Evolutionary conservation across 2,888 invertebrate species (phyloP).

Genomic region (Griposia aprilina): DNA sequence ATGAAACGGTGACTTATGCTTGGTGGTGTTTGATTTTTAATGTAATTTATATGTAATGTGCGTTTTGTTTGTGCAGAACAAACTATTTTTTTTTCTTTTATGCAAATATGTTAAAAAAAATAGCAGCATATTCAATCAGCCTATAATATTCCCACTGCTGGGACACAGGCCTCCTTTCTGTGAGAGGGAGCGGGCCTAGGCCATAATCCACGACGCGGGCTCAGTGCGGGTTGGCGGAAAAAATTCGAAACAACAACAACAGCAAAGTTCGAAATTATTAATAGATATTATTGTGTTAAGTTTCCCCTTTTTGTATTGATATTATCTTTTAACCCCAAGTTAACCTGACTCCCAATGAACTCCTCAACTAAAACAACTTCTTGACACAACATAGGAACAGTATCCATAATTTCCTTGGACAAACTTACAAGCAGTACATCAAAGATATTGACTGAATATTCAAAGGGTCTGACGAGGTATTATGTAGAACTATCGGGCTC

Average conservation of each 20-base stretch:
- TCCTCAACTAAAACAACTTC: conserved; percentile 22
- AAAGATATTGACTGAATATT: conserved; percentile 86
- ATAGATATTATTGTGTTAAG: background rate
- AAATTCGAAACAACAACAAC: too few species aligned
- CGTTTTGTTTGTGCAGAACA: too few species aligned
- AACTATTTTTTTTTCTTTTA: too few species aligned
- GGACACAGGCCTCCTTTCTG: too few species aligned
- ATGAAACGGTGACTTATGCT: too few species aligned
- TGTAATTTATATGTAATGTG: too few species aligned
- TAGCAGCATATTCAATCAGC: too few species aligned
- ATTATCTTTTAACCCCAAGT: conserved; percentile 2
- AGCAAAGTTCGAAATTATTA: background rate
- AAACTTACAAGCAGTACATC: conserved; percentile 74
- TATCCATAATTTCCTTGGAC: conserved; percentile 54
- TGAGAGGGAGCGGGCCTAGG: too few species aligned
- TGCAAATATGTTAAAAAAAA: background rate
- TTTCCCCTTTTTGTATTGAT: background rate
- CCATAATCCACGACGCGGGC: too few species aligned
- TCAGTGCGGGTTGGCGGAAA: too few species aligned
- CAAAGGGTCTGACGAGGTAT: conserved; percentile 82
- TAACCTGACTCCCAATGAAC: conserved; percentile 10
- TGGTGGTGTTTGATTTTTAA: too few species aligned
- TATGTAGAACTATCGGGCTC: conserved; percentile 79
- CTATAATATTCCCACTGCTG: too few species aligned
- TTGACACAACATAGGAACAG: conserved; percentile 22